Evolutionary conservation across 23 tunicate species (phyloP), one percentile per base, ranked within the genome.

Genomic region (Trididemnum clinides): DNA sequence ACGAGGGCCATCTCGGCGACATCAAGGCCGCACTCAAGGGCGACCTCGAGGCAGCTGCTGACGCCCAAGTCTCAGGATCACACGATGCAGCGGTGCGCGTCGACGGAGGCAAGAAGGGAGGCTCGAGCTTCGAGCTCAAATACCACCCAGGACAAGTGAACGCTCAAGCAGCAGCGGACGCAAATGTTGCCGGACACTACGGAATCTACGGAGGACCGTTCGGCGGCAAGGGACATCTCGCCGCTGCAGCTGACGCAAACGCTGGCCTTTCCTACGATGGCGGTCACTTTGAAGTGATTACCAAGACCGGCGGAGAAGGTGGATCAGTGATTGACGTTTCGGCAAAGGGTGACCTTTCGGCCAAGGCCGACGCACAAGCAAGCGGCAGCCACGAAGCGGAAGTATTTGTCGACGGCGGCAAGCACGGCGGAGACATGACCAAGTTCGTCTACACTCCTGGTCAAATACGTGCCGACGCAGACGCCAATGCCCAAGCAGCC

Each of bases 71-170:
- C 10, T 29, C 36, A 10, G 75, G 75, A 66, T 2, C 36, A n/a
- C 75, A 66, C 12, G 75, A 66, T 5, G 75, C 75, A 6, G 19
- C 3, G n/a, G n/a, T 66, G n/a, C 6, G 22, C 36, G 75, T 66
- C n/a, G 37, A 29, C 75, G 75, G 75, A 66, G 75, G 37, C 75
- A 66, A 66, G 75, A 66, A 29, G 37, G 75, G 75, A 36, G 75
- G 75, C 3, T 66, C 36, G 2, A 5, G 6, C 37, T 4, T 29
- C 36, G 22, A 29, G 75, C 6, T 23, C 75, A 66, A 29, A 36
- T 66, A 10, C 75, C 75, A 66, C 10, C 75, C 75, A 29, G 75
- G 75, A 6, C 36, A 66, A 32, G 30, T 66, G 37, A 32, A 66
- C 37, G 37, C 37, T 6, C 37, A 10, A 66, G 75, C 75, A 3